These are phyloP conservation scores for Phyllostomus discolor DNA, from an alignment of 2,113 vertebrate species.

Conservation along the genomic window DNA sequence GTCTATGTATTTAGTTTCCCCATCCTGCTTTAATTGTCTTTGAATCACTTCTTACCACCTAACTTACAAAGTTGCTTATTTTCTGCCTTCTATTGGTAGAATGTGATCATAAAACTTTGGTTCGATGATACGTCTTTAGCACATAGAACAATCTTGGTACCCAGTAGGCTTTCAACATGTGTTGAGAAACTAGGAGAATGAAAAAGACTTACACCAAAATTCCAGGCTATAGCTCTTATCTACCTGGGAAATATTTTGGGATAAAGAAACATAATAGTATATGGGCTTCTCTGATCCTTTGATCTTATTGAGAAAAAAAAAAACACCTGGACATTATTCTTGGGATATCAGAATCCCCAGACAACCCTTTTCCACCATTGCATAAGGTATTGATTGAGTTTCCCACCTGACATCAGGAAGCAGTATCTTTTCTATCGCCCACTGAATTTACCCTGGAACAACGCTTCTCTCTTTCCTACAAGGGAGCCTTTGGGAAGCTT, in stretches of 20 bases:
- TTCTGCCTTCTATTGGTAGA: not conserved
- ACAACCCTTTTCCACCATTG: not conserved
- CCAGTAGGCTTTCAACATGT: not conserved
- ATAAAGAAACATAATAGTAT: not conserved
- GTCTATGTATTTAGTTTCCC: not conserved
- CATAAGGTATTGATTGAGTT: not conserved
- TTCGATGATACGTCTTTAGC: not conserved
- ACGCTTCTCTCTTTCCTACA: not conserved
- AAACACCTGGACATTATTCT: not conserved
- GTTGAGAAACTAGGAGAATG: not conserved
- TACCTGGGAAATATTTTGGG: not conserved
- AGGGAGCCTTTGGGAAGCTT: not conserved
- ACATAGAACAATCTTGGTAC: not conserved
- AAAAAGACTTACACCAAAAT: not conserved
- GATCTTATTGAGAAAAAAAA: not conserved
- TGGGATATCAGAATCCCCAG: not conserved
- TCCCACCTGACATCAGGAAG: not conserved
- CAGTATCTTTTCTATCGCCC: not conserved
- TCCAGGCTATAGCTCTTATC: not conserved
- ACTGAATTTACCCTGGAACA: not conserved
- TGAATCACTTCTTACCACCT: not conserved
- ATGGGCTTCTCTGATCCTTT: not conserved
- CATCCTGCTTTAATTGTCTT: not conserved
- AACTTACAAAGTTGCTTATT: not conserved
- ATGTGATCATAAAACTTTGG: not conserved